Base-by-base conservation (phyloP, 2,888 invertebrate species). In the Hedychridium roseum region DNA sequence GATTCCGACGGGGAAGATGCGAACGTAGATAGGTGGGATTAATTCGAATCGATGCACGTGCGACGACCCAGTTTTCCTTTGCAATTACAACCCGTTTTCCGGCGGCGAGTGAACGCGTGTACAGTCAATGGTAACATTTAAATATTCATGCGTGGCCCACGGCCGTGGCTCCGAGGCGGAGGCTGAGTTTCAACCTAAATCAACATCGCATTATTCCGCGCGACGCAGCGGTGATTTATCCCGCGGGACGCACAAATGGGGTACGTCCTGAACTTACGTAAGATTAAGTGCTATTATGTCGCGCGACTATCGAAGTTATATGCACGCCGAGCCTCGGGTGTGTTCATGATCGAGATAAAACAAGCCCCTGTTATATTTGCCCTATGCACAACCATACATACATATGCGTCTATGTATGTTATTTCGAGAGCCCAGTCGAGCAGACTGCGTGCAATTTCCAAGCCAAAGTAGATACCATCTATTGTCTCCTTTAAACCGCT, bases 201-300 rank as follows among this genome's bases (percentile, higher is more conserved):
- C 61, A 62, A 62, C 62, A 61, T 57, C 36, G 47, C 49, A 57
- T 62, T 59, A 61, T 61, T 61, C 59, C 27, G 15, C 5, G 40
- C 42, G 36, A 34, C 36, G 41, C 47, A 43, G 37, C 46, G 54
- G 54, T 57, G 52, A 62, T 61, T 57, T 62, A 59, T 59, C 48
- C 49, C 39, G 26, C 18, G 27, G 45, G 42, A 35, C 15, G 37
- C 12, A 26, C 26, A 35, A 34, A 38, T 31, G 28, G 32, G 43
- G 37, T 21, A 42, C 41, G 36, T 43, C 30, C 52, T 46, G 51
- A 52, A 54, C 52, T 61, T 54, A 57, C 59, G 44, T 43, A 42
- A 59, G 61, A 61, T 61, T 59, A 61, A 57, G 54, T 48, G 43
- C 54, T 41, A 31, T 31, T 31, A 49, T 44, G 52, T 59, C 60